Evolutionary conservation across 2,113 vertebrate species (phyloP).

Genomic region (Aplodontia rufa): DNA sequence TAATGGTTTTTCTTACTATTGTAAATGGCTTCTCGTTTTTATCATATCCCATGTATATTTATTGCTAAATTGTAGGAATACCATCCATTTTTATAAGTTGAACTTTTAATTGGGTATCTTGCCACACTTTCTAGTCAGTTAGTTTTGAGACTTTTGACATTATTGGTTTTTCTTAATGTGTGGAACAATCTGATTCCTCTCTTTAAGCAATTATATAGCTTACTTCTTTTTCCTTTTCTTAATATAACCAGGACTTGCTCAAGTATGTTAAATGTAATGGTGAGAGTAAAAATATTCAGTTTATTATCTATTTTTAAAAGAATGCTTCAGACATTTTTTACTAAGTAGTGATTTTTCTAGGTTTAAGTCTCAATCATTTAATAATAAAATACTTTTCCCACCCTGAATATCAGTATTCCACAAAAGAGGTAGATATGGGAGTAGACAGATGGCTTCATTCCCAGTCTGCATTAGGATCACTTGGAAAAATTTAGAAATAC

Average conservation of each 20-base stretch:
- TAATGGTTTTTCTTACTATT: not conserved
- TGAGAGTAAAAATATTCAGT: not conserved
- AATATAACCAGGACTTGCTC: not conserved
- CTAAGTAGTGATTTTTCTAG: not conserved
- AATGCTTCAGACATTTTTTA: not conserved
- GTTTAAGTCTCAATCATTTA: not conserved
- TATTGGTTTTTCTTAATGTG: not conserved
- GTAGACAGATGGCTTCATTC: not conserved
- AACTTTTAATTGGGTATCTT: not conserved
- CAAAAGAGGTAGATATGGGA: not conserved
- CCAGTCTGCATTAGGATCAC: not conserved
- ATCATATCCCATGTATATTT: not conserved
- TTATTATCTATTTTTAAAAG: not conserved
- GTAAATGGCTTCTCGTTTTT: not conserved
- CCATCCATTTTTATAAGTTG: not conserved
- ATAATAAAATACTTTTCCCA: not conserved
- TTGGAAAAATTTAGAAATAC: not conserved
- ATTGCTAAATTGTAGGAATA: not conserved
- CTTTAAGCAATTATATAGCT: not conserved
- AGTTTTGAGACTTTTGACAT: constrained; percentile 1
- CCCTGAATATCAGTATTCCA: not conserved
- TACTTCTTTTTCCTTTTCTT: not conserved
- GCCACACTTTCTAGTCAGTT: not conserved
- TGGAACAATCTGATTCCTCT: not conserved
- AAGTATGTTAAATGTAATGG: not conserved